Evolutionary conservation across 1,140 invertebrate genomes (phyloP), one percentile per base, ranked within the genome.

Genomic region (Apis cerana): DNA sequence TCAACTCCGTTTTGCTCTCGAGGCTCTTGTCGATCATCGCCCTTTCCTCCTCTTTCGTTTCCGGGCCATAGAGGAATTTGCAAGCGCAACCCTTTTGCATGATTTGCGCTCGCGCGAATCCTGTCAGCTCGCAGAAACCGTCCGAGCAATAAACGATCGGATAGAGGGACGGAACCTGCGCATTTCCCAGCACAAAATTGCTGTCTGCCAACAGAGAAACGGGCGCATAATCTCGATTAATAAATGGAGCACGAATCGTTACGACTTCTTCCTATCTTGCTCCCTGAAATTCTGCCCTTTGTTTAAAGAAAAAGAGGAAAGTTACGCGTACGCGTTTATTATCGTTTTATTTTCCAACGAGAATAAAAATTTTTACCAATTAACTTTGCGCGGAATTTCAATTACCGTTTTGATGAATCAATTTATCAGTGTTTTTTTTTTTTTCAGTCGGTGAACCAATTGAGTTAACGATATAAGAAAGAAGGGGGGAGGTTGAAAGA

Each of bases 81-180:
- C 98, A 99, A 81, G 98, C 98, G 94, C 98, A 99, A 84, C 97
- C 97, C 92, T 99, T 99, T 94, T 99, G 98, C 98, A 98, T 98
- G 93, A 99, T 98, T 95, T 99, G 98, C 61, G 98, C 98, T 84
- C 98, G 96, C 81, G 97, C 96, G 95, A 97, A 99, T 82, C 98
- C 98, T 80, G 98, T 99, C 94, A 99, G 96, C 94, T 99, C 98
- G 93, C 98, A 99, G 95, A 99, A 99, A 72, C 98, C 98, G 96
- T 99, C 98, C 8, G 98, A 99, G 95, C 98, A 99, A 95, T 99
- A 99, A 83, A 99, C 98, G 94, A 99, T 99, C 85, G 98, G 98
- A 95, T 98, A 98, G 50, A 96, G 92, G 81, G 96, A 94, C 83
- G 97, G 96, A 84, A 99, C 98, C 95, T 99, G 98, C 81, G 98